phyloP scores from a whole-genome alignment of 2,797 vertebrate genomes.

The Momotus momota region DNA sequence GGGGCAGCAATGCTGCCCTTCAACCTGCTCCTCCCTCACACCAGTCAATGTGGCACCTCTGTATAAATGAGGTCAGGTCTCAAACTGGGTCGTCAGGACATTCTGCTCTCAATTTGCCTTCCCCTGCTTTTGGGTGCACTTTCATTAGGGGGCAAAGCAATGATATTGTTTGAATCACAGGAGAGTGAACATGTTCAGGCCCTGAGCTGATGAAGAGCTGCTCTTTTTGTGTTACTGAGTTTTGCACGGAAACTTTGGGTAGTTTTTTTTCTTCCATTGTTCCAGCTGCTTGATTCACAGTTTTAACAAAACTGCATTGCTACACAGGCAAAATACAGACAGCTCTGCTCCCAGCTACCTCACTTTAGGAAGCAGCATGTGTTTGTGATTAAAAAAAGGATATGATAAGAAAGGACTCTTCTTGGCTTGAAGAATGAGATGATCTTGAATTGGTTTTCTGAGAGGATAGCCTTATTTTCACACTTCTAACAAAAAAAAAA shows the following conservation, averaged over 20 bases:
- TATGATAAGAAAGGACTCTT: not conserved
- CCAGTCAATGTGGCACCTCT: fast-evolving
- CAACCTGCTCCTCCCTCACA: fast-evolving
- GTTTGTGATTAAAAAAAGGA: not conserved
- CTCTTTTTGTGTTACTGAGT: not conserved
- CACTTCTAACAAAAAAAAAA: not conserved
- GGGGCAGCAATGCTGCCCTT: fast-evolving
- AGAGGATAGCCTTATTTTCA: not conserved
- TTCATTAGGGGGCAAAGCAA: not conserved
- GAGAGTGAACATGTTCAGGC: not conserved
- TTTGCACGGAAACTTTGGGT: fast-evolving
- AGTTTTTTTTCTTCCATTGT: not conserved
- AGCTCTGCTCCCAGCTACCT: not conserved
- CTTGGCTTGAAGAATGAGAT: not conserved
- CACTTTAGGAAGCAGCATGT: not conserved
- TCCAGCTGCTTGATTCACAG: not conserved
- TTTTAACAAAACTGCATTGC: not conserved
- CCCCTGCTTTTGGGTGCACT: fast-evolving
- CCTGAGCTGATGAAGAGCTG: not conserved
- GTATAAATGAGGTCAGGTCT: not conserved
- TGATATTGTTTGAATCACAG: not conserved
- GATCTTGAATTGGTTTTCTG: not conserved
- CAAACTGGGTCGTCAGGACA: not conserved
- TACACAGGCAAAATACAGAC: not conserved
- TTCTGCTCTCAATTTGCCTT: not conserved